These are phyloP conservation scores for Nettapus auritus DNA, from an alignment of 2,113 vertebrate species.

Conservation along the genomic window DNA sequence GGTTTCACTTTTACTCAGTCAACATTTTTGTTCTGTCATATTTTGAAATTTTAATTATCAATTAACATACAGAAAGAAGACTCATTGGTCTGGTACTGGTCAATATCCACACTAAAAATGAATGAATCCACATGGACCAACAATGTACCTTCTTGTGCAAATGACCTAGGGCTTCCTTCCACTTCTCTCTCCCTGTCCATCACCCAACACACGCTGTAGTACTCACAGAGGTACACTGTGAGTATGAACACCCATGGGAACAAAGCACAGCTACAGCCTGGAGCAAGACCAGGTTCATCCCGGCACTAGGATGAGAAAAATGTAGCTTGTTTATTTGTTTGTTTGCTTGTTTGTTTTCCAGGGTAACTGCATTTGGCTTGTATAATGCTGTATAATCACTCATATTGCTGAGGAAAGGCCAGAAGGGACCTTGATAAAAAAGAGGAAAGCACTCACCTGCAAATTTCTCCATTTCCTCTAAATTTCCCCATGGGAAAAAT, in stretches of 20 bases:
- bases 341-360: too few relatives aligned
- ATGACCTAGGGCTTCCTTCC: neutral
- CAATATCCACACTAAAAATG: neutral
- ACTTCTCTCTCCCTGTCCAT: neutral
- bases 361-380: neutral
- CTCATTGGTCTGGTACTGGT: neutral
- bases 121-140: neutral
- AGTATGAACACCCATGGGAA: rapidly evolving
- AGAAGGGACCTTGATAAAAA: neutral
- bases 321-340: too few relatives aligned
- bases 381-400: neutral
- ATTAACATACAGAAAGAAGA: neutral
- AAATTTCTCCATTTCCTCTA: neutral
- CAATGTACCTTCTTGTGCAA: neutral
- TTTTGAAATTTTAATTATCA: neutral
- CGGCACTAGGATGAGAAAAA: too few relatives aligned
- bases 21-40: neutral
- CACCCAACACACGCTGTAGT: rapidly evolving
- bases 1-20: neutral
- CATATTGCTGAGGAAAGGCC: neutral
- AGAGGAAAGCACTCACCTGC: neutral
- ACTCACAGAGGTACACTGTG: neutral
- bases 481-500: neutral
- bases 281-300: neutral
- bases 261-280: neutral